Percentiles rank a stretch among this genome's conserved stretches.
Evolutionary conservation across 1,140 invertebrate species (phyloP).

Genomic region (Drosophila mojavensis): DNA sequence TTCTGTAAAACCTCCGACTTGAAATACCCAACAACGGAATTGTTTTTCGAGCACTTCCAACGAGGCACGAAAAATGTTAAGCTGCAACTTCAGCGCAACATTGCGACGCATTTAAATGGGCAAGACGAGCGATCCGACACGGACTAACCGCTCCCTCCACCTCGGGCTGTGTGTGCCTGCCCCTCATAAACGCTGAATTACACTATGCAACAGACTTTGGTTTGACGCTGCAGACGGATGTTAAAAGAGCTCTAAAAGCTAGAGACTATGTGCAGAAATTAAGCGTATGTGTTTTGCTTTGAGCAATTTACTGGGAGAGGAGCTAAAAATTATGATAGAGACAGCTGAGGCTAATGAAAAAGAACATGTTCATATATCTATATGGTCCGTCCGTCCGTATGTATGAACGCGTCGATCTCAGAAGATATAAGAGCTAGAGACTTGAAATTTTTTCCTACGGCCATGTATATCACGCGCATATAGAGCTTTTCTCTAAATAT

Average conservation of each 20-base stretch:
- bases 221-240: not conserved
- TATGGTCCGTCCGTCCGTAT: no score
- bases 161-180: not conserved
- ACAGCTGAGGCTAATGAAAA: no score
- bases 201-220: conserved; percentile 10
- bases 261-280: not conserved
- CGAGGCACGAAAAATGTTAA: conserved; percentile 45
- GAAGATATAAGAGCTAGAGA: no score
- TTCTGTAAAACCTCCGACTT: not conserved
- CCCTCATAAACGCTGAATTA: conserved; percentile 15
- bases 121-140: not conserved
- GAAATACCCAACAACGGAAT: conserved; percentile 25
- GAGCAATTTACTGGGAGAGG: no score
- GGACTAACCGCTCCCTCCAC: not conserved
- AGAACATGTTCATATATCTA: no score
- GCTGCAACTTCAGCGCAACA: conserved; percentile 46
- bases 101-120: conserved; percentile 52
- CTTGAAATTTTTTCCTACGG: no score
- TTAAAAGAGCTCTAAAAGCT: not conserved
- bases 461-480: no score
- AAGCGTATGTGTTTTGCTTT: no score
- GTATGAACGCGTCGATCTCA: no score
- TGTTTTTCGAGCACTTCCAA: conserved; percentile 55
- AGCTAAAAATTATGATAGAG: no score
- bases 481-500: no score